Evolutionary conservation across 1,140 invertebrate species (phyloP).

Genomic region (Aphis gossypii): DNA sequence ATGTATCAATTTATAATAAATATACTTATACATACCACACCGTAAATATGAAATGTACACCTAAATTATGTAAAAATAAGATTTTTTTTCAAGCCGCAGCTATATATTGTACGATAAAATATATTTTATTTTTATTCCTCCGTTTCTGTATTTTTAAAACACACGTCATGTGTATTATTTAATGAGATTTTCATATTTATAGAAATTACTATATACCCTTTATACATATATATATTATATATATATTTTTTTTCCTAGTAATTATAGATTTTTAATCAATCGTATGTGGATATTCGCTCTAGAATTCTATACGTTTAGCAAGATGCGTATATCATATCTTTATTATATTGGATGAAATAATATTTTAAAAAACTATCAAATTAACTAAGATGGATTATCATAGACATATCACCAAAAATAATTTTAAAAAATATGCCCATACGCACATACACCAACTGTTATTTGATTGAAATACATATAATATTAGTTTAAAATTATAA

Average conservation of each 20-base stretch:
- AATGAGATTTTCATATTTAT: neutral
- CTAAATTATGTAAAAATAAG: neutral
- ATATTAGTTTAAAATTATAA: neutral
- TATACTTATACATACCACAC: neutral
- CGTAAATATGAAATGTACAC: neutral
- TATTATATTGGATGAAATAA: neutral
- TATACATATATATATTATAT: neutral
- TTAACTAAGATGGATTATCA: neutral
- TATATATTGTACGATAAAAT: neutral
- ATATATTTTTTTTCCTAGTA: neutral
- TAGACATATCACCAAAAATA: neutral
- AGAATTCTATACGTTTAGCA: neutral
- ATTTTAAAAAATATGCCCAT: neutral
- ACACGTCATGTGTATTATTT: neutral
- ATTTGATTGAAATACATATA: neutral
- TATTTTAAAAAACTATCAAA: neutral
- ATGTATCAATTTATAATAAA: neutral
- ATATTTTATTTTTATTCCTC: neutral
- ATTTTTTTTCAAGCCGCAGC: neutral
- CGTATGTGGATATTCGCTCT: neutral
- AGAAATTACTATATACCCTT: neutral
- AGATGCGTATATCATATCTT: neutral
- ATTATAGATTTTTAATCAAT: neutral
- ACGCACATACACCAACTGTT: neutral
- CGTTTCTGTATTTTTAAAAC: neutral